Percentiles rank a stretch among this genome's conserved stretches.
Conservation (phyloP, 2,797 vertebrate species). For the Trichosurus vulpecula region DNA sequence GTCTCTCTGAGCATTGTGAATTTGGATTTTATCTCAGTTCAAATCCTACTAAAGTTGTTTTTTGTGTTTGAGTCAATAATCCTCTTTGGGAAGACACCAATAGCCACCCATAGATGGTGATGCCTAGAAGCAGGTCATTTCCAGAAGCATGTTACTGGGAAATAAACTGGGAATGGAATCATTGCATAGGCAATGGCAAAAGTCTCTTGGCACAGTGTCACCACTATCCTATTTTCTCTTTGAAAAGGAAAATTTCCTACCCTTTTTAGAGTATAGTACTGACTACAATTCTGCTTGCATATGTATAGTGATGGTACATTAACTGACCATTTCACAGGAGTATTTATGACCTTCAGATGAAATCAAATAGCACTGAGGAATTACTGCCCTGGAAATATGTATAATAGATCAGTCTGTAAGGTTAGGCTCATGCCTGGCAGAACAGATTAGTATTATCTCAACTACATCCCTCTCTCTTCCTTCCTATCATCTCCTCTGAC, state of each 20-base stretch:
- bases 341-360: neutral
- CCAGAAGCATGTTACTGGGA: no score
- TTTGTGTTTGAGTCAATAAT: neutral
- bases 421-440: neutral
- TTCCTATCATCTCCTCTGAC: neutral
- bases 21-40: neutral
- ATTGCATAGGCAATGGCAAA: neutral
- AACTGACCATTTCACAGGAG: neutral
- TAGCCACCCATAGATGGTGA: neutral
- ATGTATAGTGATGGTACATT: neutral
- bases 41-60: neutral
- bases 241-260: neutral
- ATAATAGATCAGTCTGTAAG: neutral
- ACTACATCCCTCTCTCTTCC: neutral
- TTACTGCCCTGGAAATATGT: neutral
- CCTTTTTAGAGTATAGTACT: neutral
- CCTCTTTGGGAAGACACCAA: neutral
- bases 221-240: neutral
- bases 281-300: neutral
- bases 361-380: neutral
- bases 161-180: neutral
- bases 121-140: neutral
- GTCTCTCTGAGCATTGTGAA: neutral
- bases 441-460: neutral
- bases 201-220: neutral